A percentile compares a stretch with the other conserved stretches of the same genome.
These are phyloP conservation scores for Nixonia krombeini DNA, from an alignment of 1,140 invertebrate species.

Conservation along the genomic window DNA sequence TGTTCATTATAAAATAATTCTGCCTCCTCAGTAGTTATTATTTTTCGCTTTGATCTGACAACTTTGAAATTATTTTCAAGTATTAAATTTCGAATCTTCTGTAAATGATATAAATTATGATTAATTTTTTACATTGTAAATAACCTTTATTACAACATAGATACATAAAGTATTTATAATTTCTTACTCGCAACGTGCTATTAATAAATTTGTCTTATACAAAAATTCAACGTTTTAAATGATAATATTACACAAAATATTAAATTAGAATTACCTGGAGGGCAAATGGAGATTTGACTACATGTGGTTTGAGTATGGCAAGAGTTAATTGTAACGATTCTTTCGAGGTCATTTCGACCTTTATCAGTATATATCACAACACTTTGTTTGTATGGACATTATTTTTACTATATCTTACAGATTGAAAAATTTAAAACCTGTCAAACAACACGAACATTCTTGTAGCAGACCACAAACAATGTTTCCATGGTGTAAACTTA, in stretches of 20 bases:
- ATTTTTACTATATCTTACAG: too few species aligned
- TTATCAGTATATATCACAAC: too few species aligned
- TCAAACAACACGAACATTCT: too few species aligned
- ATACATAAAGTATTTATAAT: too few species aligned
- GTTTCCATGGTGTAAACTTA: too few species aligned
- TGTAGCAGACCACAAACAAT: too few species aligned
- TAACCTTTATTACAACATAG: too few species aligned
- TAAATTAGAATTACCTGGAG: conserved; percentile 67
- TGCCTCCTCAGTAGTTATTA: conserved; percentile 77
- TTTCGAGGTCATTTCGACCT: conserved; percentile 59
- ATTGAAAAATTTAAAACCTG: too few species aligned
- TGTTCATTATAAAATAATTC: conserved; percentile 89
- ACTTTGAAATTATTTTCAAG: conserved; percentile 82
- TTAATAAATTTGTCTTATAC: too few species aligned
- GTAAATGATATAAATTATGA: conserved; percentile 44
- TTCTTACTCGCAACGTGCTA: too few species aligned
- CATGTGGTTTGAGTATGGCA: conserved; percentile 83
- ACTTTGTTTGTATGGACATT: too few species aligned
- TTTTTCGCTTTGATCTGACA: conserved; percentile 78
- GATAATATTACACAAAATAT: conserved; percentile 10
- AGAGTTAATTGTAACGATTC: conserved; percentile 74
- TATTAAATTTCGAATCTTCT: conserved; percentile 80
- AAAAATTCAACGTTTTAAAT: background rate
- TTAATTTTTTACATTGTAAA: background rate
- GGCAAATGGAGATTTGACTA: conserved; percentile 78